These are phyloP conservation scores for Pogonophryne albipinna DNA, from an alignment of 2,797 vertebrate species.

Conservation along the genomic window DNA sequence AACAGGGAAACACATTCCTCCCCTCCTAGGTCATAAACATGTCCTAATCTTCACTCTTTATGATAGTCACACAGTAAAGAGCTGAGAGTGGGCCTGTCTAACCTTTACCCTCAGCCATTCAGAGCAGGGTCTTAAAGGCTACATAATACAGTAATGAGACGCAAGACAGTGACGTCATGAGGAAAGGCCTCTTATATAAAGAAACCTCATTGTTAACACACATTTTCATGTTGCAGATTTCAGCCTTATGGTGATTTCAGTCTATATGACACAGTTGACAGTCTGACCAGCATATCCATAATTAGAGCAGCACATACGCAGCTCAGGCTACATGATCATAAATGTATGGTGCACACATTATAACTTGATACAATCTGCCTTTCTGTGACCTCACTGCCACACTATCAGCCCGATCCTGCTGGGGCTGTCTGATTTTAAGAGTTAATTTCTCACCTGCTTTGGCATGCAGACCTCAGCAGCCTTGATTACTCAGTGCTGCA, in stretches of 20 bases:
- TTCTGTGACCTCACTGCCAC: constrained; percentile 45
- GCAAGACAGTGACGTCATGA: constrained; percentile 16
- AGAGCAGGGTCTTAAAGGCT: constrained; percentile 11
- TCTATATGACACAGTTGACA: constrained; percentile 19
- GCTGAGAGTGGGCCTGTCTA: constrained; percentile 20
- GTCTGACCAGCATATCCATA: constrained; percentile 5
- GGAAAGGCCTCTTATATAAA: not conserved
- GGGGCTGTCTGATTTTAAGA: constrained; percentile 32
- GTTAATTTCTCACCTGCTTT: constrained; percentile 57
- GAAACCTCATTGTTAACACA: not conserved
- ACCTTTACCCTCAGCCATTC: constrained; percentile 45
- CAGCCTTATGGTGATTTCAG: constrained; percentile 14
- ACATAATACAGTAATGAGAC: constrained; percentile 36
- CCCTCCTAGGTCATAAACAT: constrained; percentile 60
- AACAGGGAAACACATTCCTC: constrained; percentile 35
- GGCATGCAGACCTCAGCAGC: constrained; percentile 60
- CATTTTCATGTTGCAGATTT: constrained; percentile 14
- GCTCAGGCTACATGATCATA: constrained; percentile 11
- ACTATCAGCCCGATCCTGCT: constrained; percentile 48
- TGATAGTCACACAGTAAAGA: constrained; percentile 16
- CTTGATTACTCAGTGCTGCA: constrained; percentile 47
- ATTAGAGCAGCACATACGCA: constrained; percentile 26
- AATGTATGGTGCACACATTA: constrained; percentile 5
- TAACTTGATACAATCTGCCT: constrained; percentile 43
- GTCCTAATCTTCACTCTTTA: constrained; percentile 46